phyloP scores from a whole-genome alignment of 2,113 vertebrate species.

The Caranx ignobilis region DNA sequence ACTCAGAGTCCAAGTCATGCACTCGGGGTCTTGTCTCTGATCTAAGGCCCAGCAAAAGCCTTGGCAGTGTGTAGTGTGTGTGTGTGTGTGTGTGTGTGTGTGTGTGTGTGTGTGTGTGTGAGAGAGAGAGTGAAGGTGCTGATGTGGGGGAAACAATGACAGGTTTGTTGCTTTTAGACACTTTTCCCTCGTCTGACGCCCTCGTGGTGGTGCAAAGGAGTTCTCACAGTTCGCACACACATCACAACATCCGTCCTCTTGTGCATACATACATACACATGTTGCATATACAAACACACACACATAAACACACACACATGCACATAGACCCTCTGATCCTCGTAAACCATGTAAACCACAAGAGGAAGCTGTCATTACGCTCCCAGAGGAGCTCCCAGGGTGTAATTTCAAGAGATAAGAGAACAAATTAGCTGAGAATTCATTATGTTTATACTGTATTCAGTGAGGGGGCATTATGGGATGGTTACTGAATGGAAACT shows the following conservation, averaged over 20 bases:
- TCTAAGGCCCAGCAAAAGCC: slow-evolving; percentile 38
- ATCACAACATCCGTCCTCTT: neutral
- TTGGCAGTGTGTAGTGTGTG: slow-evolving; percentile 35
- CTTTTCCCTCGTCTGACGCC: neutral
- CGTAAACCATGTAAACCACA: slow-evolving; percentile 47
- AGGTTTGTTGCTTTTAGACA: slow-evolving; percentile 72
- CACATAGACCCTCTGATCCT: slow-evolving; percentile 38
- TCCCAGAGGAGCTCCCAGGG: slow-evolving; percentile 48
- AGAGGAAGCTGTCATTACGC: slow-evolving; percentile 57
- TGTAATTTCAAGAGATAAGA: slow-evolving; percentile 73
- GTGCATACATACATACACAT: slow-evolving; percentile 4
- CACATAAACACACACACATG: slow-evolving; percentile 26
- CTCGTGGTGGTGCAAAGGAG: slow-evolving; percentile 22
- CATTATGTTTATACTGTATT: slow-evolving; percentile 54
- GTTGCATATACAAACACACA: slow-evolving; percentile 21
- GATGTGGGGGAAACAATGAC: slow-evolving; percentile 81
- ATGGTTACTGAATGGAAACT: slow-evolving; percentile 34
- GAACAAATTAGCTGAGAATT: slow-evolving; percentile 65
- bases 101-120: too few species aligned
- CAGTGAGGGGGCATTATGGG: slow-evolving; percentile 43
- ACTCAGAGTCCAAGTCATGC: slow-evolving; percentile 53
- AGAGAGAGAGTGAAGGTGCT: slow-evolving; percentile 15
- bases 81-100: slow-evolving; percentile 26
- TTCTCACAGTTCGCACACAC: slow-evolving; percentile 49
- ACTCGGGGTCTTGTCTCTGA: slow-evolving; percentile 37